Base-by-base conservation (phyloP, 2,113 vertebrate genomes). In the Mus pahari region DNA sequence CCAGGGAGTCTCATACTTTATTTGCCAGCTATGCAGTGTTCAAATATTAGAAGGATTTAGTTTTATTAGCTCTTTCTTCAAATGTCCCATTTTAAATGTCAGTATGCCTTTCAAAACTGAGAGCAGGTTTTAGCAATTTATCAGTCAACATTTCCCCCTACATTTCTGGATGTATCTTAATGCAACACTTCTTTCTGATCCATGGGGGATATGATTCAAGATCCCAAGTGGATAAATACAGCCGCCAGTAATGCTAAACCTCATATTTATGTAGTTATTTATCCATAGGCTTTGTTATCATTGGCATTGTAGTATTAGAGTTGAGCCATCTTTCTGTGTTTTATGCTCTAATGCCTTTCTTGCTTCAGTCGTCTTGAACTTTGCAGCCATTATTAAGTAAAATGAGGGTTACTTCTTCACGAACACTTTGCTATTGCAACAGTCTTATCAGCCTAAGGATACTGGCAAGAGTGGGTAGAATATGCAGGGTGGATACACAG, bases 1-100 rank as follows among this genome's bases (percentile, higher is more conserved):
- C 64, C 20, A 83, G 39, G 33, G 13, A 90, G 91, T 96, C 74
- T 97, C 93, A 70, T 79, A 73, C 60, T 82, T 70, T 90, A 92
- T 94, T 97, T 94, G 86, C 42, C 88, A 64, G 60, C 64, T 81
- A 66, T 66, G 33, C 74, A 78, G 60, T 91, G 84, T 96, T 98
- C 66, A 10, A 89, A 96, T 96, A 94, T 95, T 98, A 98, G 96
- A 94, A 97, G 96, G 83, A 89, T 83, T 96, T 94, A 95, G 88
- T 84, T 95, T 91, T 87, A 93, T 97, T 96, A 94, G 96, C 93
- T 89, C 91, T 96, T 95, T 94, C 94, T 96, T 97, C 79, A 96
- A 97, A 96, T 58, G 42, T 89, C 93, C 84, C 53, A 87, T 94
- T 96, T 91, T 97, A 98, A 98, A 97, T 97, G 89, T 90, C 96